Base-by-base conservation (phyloP, 1,140 invertebrate genomes). In the Macrostomum lignano region DNA sequence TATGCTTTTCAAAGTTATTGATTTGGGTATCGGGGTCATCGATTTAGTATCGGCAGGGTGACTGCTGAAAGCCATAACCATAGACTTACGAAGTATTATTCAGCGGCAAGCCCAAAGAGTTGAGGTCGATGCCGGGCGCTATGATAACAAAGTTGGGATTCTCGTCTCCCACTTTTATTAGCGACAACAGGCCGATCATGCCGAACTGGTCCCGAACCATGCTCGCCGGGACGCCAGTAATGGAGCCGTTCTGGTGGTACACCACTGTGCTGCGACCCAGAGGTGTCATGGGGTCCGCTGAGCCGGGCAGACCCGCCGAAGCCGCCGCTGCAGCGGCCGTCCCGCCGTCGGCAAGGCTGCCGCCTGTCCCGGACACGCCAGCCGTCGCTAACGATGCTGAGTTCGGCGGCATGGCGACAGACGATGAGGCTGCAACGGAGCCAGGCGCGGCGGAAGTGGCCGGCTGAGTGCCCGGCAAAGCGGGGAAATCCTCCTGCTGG, bases 141-240 rank as follows among this genome's bases (percentile, higher is more conserved):
- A 98, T 56, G 14, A 78, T 78, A 33, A 91, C 78, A 39, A 93
- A 61, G 58, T 84, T 84, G 17, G 74, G 78, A 63, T 93, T 79
- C 14, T 76, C 78, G 63, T 98, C 86, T 26, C 84, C 79, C 38
- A 81, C 78, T 52, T 82, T 67, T 40, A 98, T 88, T 58, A 94
- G 94, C 35, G 84, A 84, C 50, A 96, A 61, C 33, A 96, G 64
- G 21, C 88, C 88, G 38, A 93, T 81, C 65, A 96, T 93, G 40
- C 88, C 88, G 61, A 91, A 98, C 63, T 96, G 86, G 63, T 98
- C 91, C 42, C 75, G 78, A 36, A 98, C 79, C 86, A 96, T 96
- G 52, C 74, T 77, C 33, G 69, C 67, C 28, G 88, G 88, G 65
- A 98, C 94, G 60, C 94, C 88, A 46, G 81, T 82, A 40, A 96